Evolutionary conservation across 2,113 vertebrate species (phyloP), one percentile per base, ranked within the genome.

Genomic region (Phyllostomus hastatus): DNA sequence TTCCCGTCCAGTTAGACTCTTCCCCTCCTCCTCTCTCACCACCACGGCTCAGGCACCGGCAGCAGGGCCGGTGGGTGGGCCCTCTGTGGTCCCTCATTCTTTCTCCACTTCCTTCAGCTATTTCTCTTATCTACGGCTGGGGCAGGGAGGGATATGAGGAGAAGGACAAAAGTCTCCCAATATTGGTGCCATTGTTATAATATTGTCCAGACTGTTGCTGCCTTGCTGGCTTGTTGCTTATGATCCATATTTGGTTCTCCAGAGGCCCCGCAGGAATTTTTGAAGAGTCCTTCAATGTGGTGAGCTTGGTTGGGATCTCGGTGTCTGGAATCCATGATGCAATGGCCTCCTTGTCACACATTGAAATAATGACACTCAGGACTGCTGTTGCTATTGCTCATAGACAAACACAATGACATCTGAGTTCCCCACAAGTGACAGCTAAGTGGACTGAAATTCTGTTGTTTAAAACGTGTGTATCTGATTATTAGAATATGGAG

Each of bases 401-500:
- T 93, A 64, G 98, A 94, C 98, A 97, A 96, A 95, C 95, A 95
- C 88, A 70, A 95, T 96, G 96, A 91, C 97, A 95, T 98, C 94
- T 91, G 76, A 95, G 95, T 92, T 96, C 87, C 94, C 59, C 82
- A 52, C 79, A 96, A 96, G 97, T 95, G 95, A 97, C 96, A 97
- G 95, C 90, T 97, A 96, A 97, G 90, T 70, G 76, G 96, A 97
- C 96, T 92, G 87, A 94, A 95, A 95, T 94, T 90, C 91, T 95
- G 73, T 95, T 96, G 88, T 84, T 93, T 94, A 96, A 97, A 92
- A 96, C 95, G 95, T 94, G 67, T 92, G 15, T 92, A n/a, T 76
- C 73, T 97, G 90, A 95, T 96, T 95, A 97, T 94, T 95, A 97
- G 78, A 97, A 91, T 91, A 66, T 24, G 85, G 59, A 97, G 92